These are phyloP conservation scores for Cossypha polioptera DNA, from an alignment of 2,797 vertebrate species.

Conservation along the genomic window DNA sequence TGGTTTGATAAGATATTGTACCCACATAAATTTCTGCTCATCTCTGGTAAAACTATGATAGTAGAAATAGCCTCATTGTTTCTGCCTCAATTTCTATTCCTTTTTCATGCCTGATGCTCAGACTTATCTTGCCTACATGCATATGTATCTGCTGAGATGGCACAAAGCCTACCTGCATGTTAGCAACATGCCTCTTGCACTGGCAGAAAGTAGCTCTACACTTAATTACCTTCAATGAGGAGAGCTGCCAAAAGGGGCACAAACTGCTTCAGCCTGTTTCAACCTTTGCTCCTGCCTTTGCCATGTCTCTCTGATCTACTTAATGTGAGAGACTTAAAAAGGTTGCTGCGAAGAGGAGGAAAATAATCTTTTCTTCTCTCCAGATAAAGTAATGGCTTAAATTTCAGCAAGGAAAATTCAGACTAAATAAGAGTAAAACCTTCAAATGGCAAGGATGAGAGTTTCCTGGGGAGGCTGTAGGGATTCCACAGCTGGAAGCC, in stretches of 20 bases:
- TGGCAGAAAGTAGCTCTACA: not conserved
- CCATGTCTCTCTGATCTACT: not conserved
- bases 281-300: not conserved
- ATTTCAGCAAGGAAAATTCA: not conserved
- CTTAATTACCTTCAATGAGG: not conserved
- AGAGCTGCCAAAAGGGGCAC: not conserved
- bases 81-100: not conserved
- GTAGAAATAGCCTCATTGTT: not conserved
- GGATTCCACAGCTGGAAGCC: slow-evolving; percentile 9
- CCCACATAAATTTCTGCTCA: not conserved
- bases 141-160: not conserved
- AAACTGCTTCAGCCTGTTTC: not conserved
- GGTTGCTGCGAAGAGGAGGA: not conserved
- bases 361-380: not conserved
- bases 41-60: not conserved
- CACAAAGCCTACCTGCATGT: not conserved
- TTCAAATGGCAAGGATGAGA: not conserved
- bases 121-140: not conserved
- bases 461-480: not conserved
- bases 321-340: not conserved
- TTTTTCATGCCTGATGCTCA: not conserved
- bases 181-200: not conserved
- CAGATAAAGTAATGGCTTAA: not conserved
- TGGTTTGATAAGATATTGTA: not conserved
- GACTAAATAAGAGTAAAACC: not conserved